Evolutionary conservation across 2,888 invertebrate genomes (phyloP).

Genomic region (Eristalis arbustorum): DNA sequence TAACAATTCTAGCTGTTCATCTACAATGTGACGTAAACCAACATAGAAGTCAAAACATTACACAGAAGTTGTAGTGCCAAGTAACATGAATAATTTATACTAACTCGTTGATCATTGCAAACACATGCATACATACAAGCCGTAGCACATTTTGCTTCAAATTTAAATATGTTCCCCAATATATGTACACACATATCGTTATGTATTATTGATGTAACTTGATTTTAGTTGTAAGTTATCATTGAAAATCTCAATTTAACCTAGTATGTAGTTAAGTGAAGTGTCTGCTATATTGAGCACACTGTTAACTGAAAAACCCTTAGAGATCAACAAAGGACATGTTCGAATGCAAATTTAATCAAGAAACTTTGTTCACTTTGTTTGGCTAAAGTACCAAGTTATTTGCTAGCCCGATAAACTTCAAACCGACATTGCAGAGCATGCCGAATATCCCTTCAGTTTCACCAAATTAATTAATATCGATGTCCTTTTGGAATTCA

Average conservation of each 20-base stretch:
- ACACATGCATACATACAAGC: too few species aligned
- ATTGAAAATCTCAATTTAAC: background rate
- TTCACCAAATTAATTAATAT: slow-evolving; percentile 70
- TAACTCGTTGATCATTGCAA: too few species aligned
- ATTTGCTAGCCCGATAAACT: slow-evolving; percentile 32
- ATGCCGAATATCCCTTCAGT: slow-evolving; percentile 61
- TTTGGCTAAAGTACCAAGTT: slow-evolving; percentile 53
- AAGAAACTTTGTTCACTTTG: slow-evolving; percentile 67
- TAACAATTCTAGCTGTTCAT: too few species aligned
- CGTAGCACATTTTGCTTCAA: too few species aligned
- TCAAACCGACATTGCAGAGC: slow-evolving; percentile 38
- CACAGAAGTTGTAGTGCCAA: too few species aligned
- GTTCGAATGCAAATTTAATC: slow-evolving; percentile 67
- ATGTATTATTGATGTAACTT: background rate
- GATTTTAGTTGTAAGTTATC: background rate
- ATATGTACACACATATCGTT: background rate
- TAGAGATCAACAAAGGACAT: slow-evolving; percentile 56
- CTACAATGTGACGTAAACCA: too few species aligned
- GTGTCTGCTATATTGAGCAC: slow-evolving; percentile 26
- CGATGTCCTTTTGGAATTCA: slow-evolving; percentile 70
- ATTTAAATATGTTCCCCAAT: background rate
- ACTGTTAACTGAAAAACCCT: slow-evolving; percentile 56
- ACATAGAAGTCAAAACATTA: too few species aligned
- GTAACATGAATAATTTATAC: too few species aligned
- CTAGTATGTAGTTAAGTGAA: slow-evolving; percentile 10